These are phyloP conservation scores for Aldrovandia affinis DNA, from an alignment of 2,797 vertebrate genomes.

Conservation along the genomic window DNA sequence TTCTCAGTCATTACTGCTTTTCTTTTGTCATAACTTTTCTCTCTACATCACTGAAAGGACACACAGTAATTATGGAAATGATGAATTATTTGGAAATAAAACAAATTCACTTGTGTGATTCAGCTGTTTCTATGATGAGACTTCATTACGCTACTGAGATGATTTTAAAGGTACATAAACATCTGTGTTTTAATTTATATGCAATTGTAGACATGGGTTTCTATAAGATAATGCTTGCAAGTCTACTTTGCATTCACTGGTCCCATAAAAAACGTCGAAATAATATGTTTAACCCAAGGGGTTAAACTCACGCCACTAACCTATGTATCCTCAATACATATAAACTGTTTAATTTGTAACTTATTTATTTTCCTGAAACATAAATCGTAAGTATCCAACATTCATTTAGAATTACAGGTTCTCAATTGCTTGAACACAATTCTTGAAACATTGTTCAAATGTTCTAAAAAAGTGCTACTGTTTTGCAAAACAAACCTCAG, in stretches of 20 bases:
- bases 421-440: too few relatives aligned
- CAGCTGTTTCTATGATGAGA: background rate
- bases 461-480: background rate
- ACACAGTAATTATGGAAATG: background rate
- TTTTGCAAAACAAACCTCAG: too few relatives aligned
- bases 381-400: background rate
- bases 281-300: background rate
- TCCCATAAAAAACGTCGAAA: background rate
- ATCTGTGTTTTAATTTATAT: background rate
- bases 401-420: too few relatives aligned
- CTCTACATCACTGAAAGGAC: background rate
- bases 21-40: background rate
- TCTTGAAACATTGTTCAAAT: background rate
- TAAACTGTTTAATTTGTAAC: background rate
- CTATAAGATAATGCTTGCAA: background rate
- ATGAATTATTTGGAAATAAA: background rate
- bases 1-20: background rate
- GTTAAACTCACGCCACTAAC: background rate
- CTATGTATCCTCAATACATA: background rate
- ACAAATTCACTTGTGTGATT: background rate
- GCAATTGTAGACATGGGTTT: background rate
- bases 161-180: background rate
- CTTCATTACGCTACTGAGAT: background rate
- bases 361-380: background rate
- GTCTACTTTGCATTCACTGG: constrained; percentile 12